Evolutionary conservation across 2,797 vertebrate genomes (phyloP), one percentile per base, ranked within the genome.

Genomic region (Schizothorax lantsangensis): DNA sequence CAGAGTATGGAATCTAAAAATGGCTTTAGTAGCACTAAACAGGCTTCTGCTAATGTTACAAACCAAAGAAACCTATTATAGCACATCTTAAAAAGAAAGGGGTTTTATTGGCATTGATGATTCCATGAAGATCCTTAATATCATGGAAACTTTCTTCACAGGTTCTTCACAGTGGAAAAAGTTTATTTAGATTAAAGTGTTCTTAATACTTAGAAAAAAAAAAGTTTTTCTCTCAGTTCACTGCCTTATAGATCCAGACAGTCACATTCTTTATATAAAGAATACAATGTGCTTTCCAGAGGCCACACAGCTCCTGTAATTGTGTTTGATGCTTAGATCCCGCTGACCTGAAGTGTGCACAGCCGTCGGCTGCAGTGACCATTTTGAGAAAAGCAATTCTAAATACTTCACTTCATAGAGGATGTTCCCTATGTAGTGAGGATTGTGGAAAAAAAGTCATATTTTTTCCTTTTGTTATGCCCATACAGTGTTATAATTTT

Each of bases 321-420:
- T 62, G 40, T 52, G 45, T 81, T 49, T 81, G 68, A 81, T 73
- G 57, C 68, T 81, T 19, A 81, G 49, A 75, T 71, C 59, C 52
- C 4, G 2, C 17, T 85, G 40, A 81, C 47, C 87, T 84, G 69
- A 85, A 66, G 43, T 68, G 77, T 77, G 72, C 62, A 21, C 75
- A 73, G 79, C 84, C 79, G 36, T 14, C 54, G 21, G 52, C 81
- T 81, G 88, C 54, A 80, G 57, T 80, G 84, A 84, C 81, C 84
- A 72, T 79, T 77, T 84, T 64, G 30, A 68, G 23, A 49, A 64
- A 64, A 79, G 83, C 54, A 74, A 45, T 87, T 79, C 21, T 38
- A 9, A 11, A 74, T 54, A 66, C 7, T 72, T 38, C 36, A 9
- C 30, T 79, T 84, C 38, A 84, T 2, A 75, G 45, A 75, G 45